A percentile compares a stretch with the other conserved stretches of the same genome.
Conservation (phyloP, 35 echinoderm and acorn worm genomes). For the Lytechinus variegatus region DNA sequence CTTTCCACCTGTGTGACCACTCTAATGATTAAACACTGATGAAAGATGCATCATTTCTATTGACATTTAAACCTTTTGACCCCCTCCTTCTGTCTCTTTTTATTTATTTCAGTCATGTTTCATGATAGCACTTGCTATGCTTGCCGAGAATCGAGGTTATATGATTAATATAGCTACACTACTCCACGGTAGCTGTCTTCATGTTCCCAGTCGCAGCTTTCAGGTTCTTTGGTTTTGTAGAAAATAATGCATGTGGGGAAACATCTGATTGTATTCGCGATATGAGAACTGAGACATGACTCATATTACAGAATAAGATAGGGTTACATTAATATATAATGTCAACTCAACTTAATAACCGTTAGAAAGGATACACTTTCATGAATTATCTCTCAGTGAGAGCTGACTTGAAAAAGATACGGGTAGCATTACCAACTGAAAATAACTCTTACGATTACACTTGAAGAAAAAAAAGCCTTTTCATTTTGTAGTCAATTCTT, state of each 20-base stretch:
- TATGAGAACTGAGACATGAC: neutral
- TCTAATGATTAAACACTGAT: neutral
- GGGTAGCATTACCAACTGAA: no score
- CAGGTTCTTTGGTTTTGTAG: neutral
- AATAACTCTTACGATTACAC: no score
- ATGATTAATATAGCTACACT: neutral
- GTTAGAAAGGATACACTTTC: no score
- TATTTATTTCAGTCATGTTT: neutral
- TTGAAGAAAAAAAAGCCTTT: no score
- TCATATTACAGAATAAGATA: neutral
- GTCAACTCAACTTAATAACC: no score
- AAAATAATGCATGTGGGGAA: neutral
- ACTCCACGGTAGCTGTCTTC: neutral
- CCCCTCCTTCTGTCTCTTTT: neutral
- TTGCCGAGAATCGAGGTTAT: neutral
- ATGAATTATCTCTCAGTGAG: no score
- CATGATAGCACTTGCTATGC: neutral
- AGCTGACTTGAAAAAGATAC: no score
- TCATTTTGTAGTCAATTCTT: no score
- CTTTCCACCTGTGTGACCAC: neutral
- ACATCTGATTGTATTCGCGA: neutral
- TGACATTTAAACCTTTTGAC: neutral
- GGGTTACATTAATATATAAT: no score
- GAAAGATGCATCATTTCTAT: neutral
- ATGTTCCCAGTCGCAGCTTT: neutral